These are phyloP conservation scores for Chloroceryle amazona DNA, from an alignment of 2,797 vertebrate genomes.

Conservation along the genomic window DNA sequence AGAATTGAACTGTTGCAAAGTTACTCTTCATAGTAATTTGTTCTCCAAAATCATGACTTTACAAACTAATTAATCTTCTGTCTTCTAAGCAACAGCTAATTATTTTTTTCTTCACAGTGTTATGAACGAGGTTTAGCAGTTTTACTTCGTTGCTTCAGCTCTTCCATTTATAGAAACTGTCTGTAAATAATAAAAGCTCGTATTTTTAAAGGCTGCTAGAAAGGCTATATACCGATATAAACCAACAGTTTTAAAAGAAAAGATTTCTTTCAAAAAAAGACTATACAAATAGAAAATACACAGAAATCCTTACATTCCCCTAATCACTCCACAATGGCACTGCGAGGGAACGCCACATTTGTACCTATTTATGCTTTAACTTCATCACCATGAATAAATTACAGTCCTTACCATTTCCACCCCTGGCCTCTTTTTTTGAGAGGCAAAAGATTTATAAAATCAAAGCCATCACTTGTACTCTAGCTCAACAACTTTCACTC, in stretches of 20 bases:
- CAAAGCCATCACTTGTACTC: not conserved
- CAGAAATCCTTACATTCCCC: not conserved
- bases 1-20: not conserved
- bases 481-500: not conserved
- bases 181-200: not conserved
- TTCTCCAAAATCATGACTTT: slow-evolving; percentile 35
- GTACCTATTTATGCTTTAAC: not conserved
- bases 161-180: not conserved
- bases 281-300: not conserved
- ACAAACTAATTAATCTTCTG: slow-evolving; percentile 42
- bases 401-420: not conserved
- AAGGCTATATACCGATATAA: not conserved
- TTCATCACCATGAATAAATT: not conserved
- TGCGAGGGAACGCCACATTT: rapidly evolving
- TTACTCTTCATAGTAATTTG: not conserved
- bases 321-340: not conserved
- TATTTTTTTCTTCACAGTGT: slow-evolving; percentile 17
- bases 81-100: slow-evolving; percentile 15
- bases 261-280: not conserved
- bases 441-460: not conserved
- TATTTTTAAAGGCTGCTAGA: not conserved
- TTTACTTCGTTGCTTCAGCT: not conserved
- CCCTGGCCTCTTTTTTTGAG: not conserved
- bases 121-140: not conserved
- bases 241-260: not conserved